Base-by-base conservation (phyloP, 2,888 invertebrate genomes). In the Agrotis ipsilon region DNA sequence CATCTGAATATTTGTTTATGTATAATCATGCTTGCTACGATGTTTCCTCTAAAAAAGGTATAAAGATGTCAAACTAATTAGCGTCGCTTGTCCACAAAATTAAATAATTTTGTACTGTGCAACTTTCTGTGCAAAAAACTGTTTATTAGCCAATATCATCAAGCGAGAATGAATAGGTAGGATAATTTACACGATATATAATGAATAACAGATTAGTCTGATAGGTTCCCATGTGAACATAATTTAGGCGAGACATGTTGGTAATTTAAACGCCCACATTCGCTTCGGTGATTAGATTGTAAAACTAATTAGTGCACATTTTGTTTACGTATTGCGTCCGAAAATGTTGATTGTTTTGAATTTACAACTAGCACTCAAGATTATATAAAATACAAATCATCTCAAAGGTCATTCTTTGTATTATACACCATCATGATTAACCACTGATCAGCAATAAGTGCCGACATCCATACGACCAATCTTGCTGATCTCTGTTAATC, bases 201-300 rank as follows among this genome's bases (percentile, higher is more conserved):
- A 63, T 63, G 13, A 65, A 43, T 54, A 65, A 59, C 48, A 49
- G 72, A 57, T 72, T 54, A 59, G 46, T 14, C 43, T 43, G 52
- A 32, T 48, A 64, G 46, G 43, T 73, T 72, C 43, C 45, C 73
- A 65, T 55, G 48, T 73, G 48, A 60, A 73, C 65, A 24, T 1
- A 61, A 70, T 70, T 54, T 5, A 71, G 18, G 46, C 71, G 24
- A 70, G 43, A 39, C 57, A 51, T 24, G 49, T 45, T 57, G 21
- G 51, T 54, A 54, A 65, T 59, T n/a, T 59, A 19, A 48, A 48
- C 66, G 24, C 72, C 73, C 58, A 73, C 72, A 60, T 39, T 72
- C 14, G 49, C 62, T 57, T 46, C 72, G 49, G 46, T 45, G 58
- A 65, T 73, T 75, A 68, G 48, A 75, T 60, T 27, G 32, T 45